Evolutionary conservation across 2,797 vertebrate genomes (phyloP), one percentile per base, ranked within the genome.

Genomic region (Buphagus erythrorhynchus): DNA sequence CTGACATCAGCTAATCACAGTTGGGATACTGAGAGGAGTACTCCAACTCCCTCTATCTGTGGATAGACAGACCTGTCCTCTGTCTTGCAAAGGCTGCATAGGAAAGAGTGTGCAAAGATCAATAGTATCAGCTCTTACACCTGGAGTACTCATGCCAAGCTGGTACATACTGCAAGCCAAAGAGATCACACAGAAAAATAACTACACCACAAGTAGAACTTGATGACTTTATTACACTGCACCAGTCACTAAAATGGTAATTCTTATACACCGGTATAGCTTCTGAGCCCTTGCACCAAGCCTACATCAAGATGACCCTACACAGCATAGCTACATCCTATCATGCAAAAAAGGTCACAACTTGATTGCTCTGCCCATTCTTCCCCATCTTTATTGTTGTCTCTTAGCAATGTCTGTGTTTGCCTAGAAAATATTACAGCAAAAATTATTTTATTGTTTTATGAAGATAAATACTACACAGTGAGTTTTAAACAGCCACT

Each of bases 401-500:
- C 26, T 46, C 76, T 79, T 58, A 63, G 46, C 35, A 36, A 69
- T 62, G 31, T 45, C 73, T 68, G 20, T 45, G 22, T 69, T 90
- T 72, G 62, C 62, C 68, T 26, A 68, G 48, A 40, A 90, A 91
- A 84, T 36, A 77, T 8, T 61, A 40, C 24, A 91, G 62, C 31
- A 95, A 95, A 69, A 16, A 10, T n/a, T 19, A 38, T 55, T 61
- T 61, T 33, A 40, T 33, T 58, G 48, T 48, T 80, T 77, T 69
- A 73, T 14, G 43, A 86, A 85, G 73, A 88, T 40, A 95, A 91
- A 82, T 58, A 76, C 29, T n/a, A 88, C 43, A 86, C 11, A 7
- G 31, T 16, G 42, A 52, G 49, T 91, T 90, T 95, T 84, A 88
- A 94, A 88, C 31, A 92, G 52, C 66, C 67, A 80, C 63, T 91